Evolutionary conservation across 1,140 invertebrate genomes (phyloP).

Genomic region (Tetramorium parvispinum): DNA sequence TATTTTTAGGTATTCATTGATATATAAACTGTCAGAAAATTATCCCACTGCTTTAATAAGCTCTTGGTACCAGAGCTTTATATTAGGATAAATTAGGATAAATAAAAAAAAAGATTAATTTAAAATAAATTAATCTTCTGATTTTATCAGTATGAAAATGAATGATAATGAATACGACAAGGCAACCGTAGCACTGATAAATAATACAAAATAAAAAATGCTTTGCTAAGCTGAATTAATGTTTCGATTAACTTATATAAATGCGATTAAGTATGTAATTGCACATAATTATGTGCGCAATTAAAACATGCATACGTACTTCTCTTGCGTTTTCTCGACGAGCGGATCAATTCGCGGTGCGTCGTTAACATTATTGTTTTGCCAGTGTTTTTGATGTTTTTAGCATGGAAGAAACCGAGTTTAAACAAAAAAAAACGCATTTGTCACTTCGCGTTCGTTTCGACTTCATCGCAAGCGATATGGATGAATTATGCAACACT

Average conservation of each 20-base stretch:
- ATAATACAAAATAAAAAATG: background rate
- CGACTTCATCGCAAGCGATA: slow-evolving; percentile 3
- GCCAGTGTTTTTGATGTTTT: background rate
- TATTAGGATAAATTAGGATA: background rate
- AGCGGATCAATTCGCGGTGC: background rate
- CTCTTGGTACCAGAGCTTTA: background rate
- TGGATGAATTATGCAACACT: background rate
- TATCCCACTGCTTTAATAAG: background rate
- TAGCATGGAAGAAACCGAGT: background rate
- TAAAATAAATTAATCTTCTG: background rate
- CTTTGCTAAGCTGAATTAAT: background rate
- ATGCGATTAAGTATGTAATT: background rate
- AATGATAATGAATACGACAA: no score
- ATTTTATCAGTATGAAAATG: background rate
- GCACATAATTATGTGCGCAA: slow-evolving; percentile 6
- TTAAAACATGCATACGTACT: background rate
- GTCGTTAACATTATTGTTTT: slow-evolving; percentile 1
- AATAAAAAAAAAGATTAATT: no score
- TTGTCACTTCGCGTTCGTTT: background rate
- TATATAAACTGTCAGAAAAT: background rate
- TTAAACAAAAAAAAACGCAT: background rate
- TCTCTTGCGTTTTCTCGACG: background rate
- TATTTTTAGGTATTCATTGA: background rate
- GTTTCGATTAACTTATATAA: background rate
- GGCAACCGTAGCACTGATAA: background rate